A percentile compares a stretch with the other conserved stretches of the same genome.
Conservation (phyloP, 92 coral and sea anemone species). For the Siderastrea radians region DNA sequence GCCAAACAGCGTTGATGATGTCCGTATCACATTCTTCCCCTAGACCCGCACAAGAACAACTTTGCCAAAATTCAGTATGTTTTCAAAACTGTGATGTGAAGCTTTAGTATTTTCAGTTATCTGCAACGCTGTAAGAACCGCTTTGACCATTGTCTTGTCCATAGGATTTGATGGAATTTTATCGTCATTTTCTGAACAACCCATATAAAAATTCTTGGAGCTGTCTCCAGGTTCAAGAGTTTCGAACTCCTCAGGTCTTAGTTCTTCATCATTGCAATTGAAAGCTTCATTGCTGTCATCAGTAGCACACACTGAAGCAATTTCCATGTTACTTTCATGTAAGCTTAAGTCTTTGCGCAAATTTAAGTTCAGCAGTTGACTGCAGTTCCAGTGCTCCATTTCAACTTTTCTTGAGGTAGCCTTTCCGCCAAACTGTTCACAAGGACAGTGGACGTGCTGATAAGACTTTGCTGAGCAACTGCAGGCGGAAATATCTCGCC, state of each 20-base stretch:
- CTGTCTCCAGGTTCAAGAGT: not conserved
- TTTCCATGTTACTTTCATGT: not conserved
- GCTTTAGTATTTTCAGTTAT: conserved; percentile 4
- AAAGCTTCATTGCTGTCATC: not conserved
- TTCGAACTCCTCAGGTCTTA: not conserved
- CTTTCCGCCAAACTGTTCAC: conserved; percentile 4
- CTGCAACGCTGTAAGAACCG: conserved; percentile 9
- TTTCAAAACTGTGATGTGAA: conserved; percentile 55
- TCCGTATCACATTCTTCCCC: conserved; percentile 58
- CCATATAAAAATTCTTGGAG: not conserved
- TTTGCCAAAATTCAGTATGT: conserved; percentile 64
- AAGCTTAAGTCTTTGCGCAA: not conserved
- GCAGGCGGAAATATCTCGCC: not conserved
- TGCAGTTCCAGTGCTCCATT: conserved; percentile 8
- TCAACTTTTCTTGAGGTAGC: conserved; percentile 20
- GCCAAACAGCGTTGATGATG: conserved; percentile 58
- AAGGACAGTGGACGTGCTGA: not conserved
- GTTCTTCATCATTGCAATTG: not conserved
- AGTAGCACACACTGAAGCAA: not conserved
- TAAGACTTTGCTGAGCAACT: not conserved
- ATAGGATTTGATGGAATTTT: not conserved
- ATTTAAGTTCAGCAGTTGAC: not conserved
- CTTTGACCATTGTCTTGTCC: not conserved
- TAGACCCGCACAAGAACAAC: conserved; percentile 58
- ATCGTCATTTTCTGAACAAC: not conserved